phyloP scores from a whole-genome alignment of 1,140 invertebrate genomes.

The Brachystomella parvula region DNA sequence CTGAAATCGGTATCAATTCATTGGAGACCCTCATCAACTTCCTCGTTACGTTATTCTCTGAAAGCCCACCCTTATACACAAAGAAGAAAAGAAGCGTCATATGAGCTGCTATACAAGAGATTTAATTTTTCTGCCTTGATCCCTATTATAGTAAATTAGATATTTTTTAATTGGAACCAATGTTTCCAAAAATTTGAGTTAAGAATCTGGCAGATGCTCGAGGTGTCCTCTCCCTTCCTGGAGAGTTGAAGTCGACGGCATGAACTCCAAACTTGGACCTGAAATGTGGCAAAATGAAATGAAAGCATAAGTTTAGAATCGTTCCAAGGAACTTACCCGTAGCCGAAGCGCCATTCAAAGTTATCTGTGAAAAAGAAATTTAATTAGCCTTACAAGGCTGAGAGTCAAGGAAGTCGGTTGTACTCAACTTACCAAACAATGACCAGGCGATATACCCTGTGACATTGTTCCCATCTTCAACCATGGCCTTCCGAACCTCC shows the following conservation, averaged over 20 bases:
- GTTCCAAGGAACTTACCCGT: background rate
- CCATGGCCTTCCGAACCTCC: constrained; percentile 56
- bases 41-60: background rate
- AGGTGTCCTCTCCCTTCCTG: constrained; percentile 54
- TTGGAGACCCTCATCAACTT: constrained; percentile 1
- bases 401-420: too few species aligned
- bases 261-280: constrained; percentile 64
- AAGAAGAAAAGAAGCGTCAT: background rate
- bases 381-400: too few species aligned
- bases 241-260: constrained; percentile 61
- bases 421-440: constrained; percentile 61
- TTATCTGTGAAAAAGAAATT: too few species aligned
- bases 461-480: constrained; percentile 56
- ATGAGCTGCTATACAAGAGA: too few species aligned
- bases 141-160: background rate
- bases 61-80: background rate
- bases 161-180: too few species aligned
- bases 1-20: too few species aligned
- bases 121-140: background rate
- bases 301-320: constrained; percentile 64
- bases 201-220: constrained; percentile 44
- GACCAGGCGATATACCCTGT: constrained; percentile 64
- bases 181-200: background rate
- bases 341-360: constrained; percentile 22
- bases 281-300: constrained; percentile 55